A percentile compares a stretch with the other conserved stretches of the same genome.
phyloP scores from a whole-genome alignment of 2,113 vertebrate genomes.

The Geothlypis trichas region DNA sequence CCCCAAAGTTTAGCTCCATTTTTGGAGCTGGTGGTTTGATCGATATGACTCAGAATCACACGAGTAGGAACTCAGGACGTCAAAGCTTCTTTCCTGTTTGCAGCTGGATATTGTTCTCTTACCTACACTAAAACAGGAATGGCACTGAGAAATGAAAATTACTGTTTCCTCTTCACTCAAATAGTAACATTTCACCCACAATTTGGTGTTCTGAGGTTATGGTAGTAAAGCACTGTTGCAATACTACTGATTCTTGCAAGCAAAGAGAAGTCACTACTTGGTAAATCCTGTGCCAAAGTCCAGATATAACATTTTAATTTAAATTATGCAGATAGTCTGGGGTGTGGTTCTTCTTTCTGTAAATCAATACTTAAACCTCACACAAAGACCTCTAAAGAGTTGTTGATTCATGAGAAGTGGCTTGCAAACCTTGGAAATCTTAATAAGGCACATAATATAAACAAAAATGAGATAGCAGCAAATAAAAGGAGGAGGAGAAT shows the following conservation, averaged over 20 bases:
- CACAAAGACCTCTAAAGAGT: not conserved
- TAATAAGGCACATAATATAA: constrained; percentile 20
- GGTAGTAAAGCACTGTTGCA: not conserved
- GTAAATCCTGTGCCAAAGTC: not conserved
- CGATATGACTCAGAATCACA: not conserved
- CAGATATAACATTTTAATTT: not conserved
- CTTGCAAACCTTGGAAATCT: not conserved
- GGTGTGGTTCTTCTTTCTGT: not conserved
- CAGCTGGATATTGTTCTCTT: constrained; percentile 28
- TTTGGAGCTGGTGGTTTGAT: not conserved
- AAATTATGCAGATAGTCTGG: not conserved
- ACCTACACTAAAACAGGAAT: not conserved
- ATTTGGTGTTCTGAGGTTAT: not conserved
- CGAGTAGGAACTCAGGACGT: not conserved
- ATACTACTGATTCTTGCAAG: not conserved
- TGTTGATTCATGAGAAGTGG: not conserved
- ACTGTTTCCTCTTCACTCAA: not conserved
- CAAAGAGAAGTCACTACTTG: not conserved
- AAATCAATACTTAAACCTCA: not conserved
- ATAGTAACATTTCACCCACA: constrained; percentile 50
- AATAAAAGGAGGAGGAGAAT: not conserved
- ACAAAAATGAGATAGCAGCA: not conserved
- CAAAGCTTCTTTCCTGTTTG: constrained; percentile 35
- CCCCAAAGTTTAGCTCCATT: not conserved
- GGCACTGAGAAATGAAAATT: not conserved